Evolutionary conservation across 37 sponge, comb jelly and placozoan genomes (phyloP).

Genomic region (Geodia barretti): DNA sequence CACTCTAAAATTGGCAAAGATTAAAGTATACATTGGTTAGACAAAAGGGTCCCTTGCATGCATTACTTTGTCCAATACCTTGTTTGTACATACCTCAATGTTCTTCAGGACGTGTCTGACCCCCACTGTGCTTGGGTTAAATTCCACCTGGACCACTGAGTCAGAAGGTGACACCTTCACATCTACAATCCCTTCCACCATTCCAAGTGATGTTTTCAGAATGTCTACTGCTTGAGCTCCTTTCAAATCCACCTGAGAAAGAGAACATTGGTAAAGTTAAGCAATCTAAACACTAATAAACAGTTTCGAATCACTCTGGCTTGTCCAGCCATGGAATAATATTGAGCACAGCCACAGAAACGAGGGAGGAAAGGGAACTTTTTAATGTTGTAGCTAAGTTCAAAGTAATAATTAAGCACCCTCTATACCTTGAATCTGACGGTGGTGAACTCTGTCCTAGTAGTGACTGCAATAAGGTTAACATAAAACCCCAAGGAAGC

Average conservation of each 20-base stretch:
- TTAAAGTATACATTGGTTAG: too few species aligned
- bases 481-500: slow-evolving; percentile 50
- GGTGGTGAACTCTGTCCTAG: not conserved
- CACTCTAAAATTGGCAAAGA: too few species aligned
- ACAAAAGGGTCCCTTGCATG: too few species aligned
- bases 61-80: too few species aligned
- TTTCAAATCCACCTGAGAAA: not conserved
- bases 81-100: slow-evolving; percentile 37
- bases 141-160: slow-evolving; percentile 64
- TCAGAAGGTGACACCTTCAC: slow-evolving; percentile 33
- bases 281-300: not conserved
- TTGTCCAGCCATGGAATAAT: too few species aligned
- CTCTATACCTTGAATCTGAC: not conserved
- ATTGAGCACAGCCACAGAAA: too few species aligned
- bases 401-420: too few species aligned
- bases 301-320: not conserved
- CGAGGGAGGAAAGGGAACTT: too few species aligned
- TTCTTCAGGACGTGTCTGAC: slow-evolving; percentile 71
- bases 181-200: slow-evolving; percentile 52
- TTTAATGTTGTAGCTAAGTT: too few species aligned
- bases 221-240: not conserved
- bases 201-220: slow-evolving; percentile 44
- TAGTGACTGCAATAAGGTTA: not conserved
- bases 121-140: slow-evolving; percentile 65
- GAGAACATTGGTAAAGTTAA: not conserved